Base-by-base conservation (phyloP, 2,888 invertebrate species). In the Koerneria pararmatus region DNA sequence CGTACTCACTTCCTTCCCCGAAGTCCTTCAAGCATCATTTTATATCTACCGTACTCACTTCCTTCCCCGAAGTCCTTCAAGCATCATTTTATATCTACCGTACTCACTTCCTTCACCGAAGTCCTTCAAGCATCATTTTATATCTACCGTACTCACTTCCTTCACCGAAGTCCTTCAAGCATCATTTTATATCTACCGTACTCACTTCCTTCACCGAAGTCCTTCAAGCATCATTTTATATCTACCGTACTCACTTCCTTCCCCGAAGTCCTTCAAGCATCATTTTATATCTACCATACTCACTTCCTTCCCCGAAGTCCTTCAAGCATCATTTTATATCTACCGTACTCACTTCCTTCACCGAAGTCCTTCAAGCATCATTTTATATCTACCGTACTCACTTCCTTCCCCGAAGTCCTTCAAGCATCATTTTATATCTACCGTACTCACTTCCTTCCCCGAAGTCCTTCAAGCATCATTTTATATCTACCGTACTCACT, bases 401-500 rank as follows among this genome's bases (percentile, higher is more conserved):
- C 74, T 73, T 2, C 81, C 82, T 49, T 76, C 82, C n/a, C 83
- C 82, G 66, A 69, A 11, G 15, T 51, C 8, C 19, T 15, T 41
- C 19, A 15, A 15, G 11, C 8, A 41, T 41, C 41, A 41, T 15
- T 41, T 41, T 8, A 41, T 22, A n/a, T 53, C 73, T 69, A 34
- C 83, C 82, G 68, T 76, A 81, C 57, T 79, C 83, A n/a, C 74
- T 73, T 2, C 81, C 82, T 49, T 76, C 82, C n/a, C 83, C 82
- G 66, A 69, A 11, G 15, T 51, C 8, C 19, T 15, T 41, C 19
- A 15, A 15, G 11, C 8, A 41, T 41, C 41, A 41, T 15, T 41
- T 41, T 8, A 41, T 22, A n/a, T 53, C 73, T 69, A 34, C 83
- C 82, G 68, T 76, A 81, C 57, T 79, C 83, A n/a, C 74, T 73